phyloP scores from a whole-genome alignment of 2,888 invertebrate species.

The Stenichneumon culpator region DNA sequence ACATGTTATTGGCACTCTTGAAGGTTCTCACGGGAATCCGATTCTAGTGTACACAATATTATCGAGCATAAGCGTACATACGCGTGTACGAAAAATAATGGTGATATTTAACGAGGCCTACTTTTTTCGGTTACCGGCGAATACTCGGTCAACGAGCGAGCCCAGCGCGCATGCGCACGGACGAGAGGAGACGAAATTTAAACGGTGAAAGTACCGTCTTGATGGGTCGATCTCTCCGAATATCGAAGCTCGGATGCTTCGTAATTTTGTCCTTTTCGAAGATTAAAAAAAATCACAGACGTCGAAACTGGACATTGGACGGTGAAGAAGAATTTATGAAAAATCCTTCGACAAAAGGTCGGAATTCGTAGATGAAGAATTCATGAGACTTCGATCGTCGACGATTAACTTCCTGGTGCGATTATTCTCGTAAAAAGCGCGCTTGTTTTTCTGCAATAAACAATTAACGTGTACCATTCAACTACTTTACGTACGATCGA shows the following conservation, averaged over 20 bases:
- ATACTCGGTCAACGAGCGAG: slow-evolving; percentile 51
- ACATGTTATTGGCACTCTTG: too few species aligned
- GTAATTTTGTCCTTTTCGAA: slow-evolving; percentile 42
- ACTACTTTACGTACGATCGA: background rate
- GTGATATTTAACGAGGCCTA: slow-evolving; percentile 63
- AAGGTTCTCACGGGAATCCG: too few species aligned
- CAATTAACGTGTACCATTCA: background rate
- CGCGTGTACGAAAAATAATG: slow-evolving; percentile 47
- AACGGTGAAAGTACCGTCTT: slow-evolving; percentile 80
- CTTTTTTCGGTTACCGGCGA: slow-evolving; percentile 53
- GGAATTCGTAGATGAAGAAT: background rate
- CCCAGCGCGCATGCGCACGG: slow-evolving; percentile 45
- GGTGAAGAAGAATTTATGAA: background rate
- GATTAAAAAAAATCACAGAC: slow-evolving; percentile 1
- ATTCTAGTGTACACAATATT: too few species aligned
- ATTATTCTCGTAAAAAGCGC: background rate
- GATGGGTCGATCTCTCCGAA: slow-evolving; percentile 70
- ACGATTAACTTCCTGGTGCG: background rate
- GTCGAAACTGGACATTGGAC: background rate
- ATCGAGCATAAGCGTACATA: background rate
- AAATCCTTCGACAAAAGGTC: background rate
- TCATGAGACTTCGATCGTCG: background rate
- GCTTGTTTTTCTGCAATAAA: background rate
- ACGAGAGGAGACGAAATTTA: slow-evolving; percentile 74
- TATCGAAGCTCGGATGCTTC: slow-evolving; percentile 50